phyloP scores from a whole-genome alignment of 2,113 vertebrate species.

The Alligator sinensis region DNA sequence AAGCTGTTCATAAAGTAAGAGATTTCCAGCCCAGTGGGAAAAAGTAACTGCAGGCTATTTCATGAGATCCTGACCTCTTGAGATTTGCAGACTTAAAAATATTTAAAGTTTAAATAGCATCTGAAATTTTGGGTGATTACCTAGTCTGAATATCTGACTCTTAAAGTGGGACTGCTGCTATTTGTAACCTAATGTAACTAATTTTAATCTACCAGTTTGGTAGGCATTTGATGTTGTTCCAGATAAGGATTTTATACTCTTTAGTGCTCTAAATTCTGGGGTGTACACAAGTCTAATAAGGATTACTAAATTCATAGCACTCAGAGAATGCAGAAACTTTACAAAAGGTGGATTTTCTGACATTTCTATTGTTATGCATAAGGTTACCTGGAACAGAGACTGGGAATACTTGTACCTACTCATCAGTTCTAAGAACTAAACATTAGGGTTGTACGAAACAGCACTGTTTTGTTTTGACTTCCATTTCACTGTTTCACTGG shows the following conservation, averaged over 20 bases:
- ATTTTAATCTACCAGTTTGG: neutral
- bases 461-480: too few relatives aligned
- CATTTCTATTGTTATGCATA: neutral
- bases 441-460: too few relatives aligned
- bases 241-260: neutral
- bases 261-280: neutral
- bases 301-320: too few relatives aligned
- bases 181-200: neutral
- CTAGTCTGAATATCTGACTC: neutral
- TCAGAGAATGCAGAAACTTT: neutral
- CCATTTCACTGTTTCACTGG: too few relatives aligned
- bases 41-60: slow-evolving; percentile 2
- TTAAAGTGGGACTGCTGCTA: neutral
- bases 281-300: neutral
- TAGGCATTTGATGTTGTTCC: neutral
- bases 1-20: slow-evolving; percentile 12
- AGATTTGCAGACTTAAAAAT: slow-evolving; percentile 32
- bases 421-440: too few relatives aligned
- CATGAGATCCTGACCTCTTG: slow-evolving; percentile 11
- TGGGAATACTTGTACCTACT: too few relatives aligned
- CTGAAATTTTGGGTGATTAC: neutral
- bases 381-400: neutral
- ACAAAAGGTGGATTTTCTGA: neutral
- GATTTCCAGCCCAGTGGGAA: slow-evolving; percentile 42
- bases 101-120: neutral